These are phyloP conservation scores for Heliconius congener DNA, from an alignment of 1,140 invertebrate genomes.

Conservation along the genomic window DNA sequence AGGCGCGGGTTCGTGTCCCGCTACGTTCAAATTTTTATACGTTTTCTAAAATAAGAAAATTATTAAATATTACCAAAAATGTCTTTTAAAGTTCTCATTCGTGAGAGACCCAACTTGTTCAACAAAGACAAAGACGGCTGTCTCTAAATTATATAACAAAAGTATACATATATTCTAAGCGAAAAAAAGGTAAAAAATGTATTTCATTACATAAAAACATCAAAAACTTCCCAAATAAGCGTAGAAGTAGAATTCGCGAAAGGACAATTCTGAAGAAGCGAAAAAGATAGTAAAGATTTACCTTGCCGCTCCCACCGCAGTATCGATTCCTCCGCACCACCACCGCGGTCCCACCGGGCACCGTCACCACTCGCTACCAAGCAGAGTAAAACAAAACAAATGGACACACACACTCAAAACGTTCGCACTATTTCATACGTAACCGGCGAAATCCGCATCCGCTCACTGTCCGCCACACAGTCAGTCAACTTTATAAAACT, in stretches of 20 bases:
- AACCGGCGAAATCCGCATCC: constrained; percentile 58
- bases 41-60: not conserved
- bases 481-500: constrained; percentile 58
- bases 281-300: constrained; percentile 56
- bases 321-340: constrained; percentile 74
- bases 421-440: constrained; percentile 58
- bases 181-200: not conserved
- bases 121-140: constrained; percentile 1
- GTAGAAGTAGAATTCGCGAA: constrained; percentile 24
- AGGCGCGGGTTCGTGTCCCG: too few relatives aligned
- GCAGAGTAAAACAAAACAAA: constrained; percentile 73
- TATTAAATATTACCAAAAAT: not conserved
- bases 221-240: not conserved
- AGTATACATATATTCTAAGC: not conserved
- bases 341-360: constrained; percentile 62
- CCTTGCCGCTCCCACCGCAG: constrained; percentile 74
- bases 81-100: not conserved
- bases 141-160: not conserved
- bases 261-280: constrained; percentile 42
- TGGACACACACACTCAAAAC: constrained; percentile 64
- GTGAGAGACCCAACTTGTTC: not conserved
- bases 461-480: constrained; percentile 49
- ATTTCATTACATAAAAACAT: not conserved
- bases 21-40: too few relatives aligned
- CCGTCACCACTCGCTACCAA: constrained; percentile 59